phyloP scores from a whole-genome alignment of 2,888 invertebrate genomes.

The Sicus ferrugineus region DNA sequence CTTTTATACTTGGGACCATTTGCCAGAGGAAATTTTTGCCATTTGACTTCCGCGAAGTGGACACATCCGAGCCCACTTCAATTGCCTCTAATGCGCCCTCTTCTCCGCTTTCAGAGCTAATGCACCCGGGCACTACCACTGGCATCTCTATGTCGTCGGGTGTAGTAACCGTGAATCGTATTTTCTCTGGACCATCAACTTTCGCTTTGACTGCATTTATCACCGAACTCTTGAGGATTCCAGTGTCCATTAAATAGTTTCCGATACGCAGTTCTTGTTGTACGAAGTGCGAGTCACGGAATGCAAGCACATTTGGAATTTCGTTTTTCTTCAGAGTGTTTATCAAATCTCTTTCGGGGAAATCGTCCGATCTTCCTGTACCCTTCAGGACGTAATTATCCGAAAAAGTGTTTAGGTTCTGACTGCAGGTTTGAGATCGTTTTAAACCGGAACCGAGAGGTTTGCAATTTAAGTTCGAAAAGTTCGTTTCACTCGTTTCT shows the following conservation, averaged over 20 bases:
- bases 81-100: constrained; percentile 59
- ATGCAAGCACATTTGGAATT: constrained; percentile 62
- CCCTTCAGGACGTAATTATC: constrained; percentile 35
- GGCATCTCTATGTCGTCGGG: constrained; percentile 61
- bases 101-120: constrained; percentile 43
- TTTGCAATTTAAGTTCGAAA: constrained; percentile 6
- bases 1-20: constrained; percentile 56
- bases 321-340: constrained; percentile 59
- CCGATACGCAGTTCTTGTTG: constrained; percentile 63
- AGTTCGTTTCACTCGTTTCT: background rate
- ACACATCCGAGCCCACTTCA: constrained; percentile 51
- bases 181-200: constrained; percentile 45
- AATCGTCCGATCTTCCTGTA: constrained; percentile 42
- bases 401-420: constrained; percentile 54
- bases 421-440: constrained; percentile 58
- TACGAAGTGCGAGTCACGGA: constrained; percentile 62
- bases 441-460: constrained; percentile 44
- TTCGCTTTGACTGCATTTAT: constrained; percentile 43
- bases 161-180: constrained; percentile 60
- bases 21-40: constrained; percentile 58
- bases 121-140: constrained; percentile 53
- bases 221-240: constrained; percentile 58
- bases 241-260: constrained; percentile 63
- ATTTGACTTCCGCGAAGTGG: background rate
- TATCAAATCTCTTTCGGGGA: constrained; percentile 44